Evolutionary conservation across 2,797 vertebrate genomes (phyloP), one percentile per base, ranked within the genome.

Genomic region (Ctenosaura bakeri): DNA sequence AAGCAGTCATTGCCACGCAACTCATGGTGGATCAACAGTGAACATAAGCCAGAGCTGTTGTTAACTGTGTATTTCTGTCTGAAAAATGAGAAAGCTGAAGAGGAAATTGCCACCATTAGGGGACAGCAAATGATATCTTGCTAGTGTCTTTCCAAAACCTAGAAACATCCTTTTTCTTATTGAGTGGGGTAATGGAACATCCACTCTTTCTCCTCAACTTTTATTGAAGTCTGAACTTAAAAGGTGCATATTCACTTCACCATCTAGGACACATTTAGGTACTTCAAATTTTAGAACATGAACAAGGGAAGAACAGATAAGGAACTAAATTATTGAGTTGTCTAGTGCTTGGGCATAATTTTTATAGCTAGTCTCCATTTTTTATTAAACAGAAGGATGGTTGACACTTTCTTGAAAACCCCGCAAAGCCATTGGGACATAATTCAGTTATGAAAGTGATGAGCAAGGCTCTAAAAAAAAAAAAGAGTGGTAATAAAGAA

Each of bases 401-500:
- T 78, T 24, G 56, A 54, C 50, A 56, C 73, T 24, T 20, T 56
- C n/a, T 54, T 73, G 9, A 42, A 50, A 56, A 38, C 32, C 22
- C 24, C 10, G 8, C 50, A 66, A 22, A 18, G 3, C 83, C 85
- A 77, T 87, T n/a, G 85, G 77, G 84, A 50, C 89, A 83, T 89
- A 50, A 7, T 56, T 87, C 22, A 90, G 74, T 35, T 83, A 74
- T 92, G 89, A 79, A 87, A 81, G 29, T 52, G 56, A 38, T 69
- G 83, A 78, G 84, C 81, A 78, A 62, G 29, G 77, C 88, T 82
- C 32, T n/a, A 95, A 92, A 82, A 29, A 32, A 82, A 29, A 32
- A 95, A 91, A 80, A n/a, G n/a, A 66, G 2, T 0, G 62, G 0
- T 0, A 86, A 73, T 54, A 29, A 90, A 86, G 54, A 92, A 93